Percentiles rank a stretch among this genome's conserved stretches.
phyloP scores from a whole-genome alignment of 2,113 vertebrate genomes.

The Hucho hucho region DNA sequence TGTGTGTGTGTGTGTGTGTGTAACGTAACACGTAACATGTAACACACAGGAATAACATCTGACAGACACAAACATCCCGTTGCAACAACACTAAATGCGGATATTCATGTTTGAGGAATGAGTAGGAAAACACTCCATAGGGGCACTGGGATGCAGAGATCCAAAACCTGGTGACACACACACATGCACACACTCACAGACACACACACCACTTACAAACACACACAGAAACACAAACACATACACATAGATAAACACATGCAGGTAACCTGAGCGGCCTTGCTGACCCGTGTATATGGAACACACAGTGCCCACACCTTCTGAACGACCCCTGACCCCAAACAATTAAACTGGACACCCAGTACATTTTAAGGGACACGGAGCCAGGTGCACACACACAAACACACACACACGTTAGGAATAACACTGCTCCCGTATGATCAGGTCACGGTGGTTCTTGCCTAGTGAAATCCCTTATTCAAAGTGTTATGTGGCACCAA shows the following conservation, averaged over 20 bases:
- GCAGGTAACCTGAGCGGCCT: background rate
- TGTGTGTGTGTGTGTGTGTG: background rate
- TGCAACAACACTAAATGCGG: background rate
- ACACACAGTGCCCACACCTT: background rate
- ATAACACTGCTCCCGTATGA: background rate
- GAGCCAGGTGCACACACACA: constrained; percentile 8
- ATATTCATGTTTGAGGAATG: too few relatives aligned
- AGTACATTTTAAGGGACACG: background rate
- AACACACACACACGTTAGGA: constrained; percentile 13
- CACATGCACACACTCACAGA: background rate
- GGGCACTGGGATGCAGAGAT: background rate
- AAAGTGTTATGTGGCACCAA: too few relatives aligned
- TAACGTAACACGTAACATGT: background rate
- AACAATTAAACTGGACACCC: background rate
- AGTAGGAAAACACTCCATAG: background rate
- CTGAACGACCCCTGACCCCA: constrained; percentile 7
- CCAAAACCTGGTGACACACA: background rate
- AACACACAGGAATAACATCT: constrained; percentile 32
- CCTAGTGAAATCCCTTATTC: too few relatives aligned
- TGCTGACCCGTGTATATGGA: background rate
- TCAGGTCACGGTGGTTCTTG: too few relatives aligned
- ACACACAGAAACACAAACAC: background rate
- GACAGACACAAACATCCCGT: constrained; percentile 47
- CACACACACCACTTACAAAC: background rate
- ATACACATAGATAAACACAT: background rate